Base-by-base conservation (phyloP, 2,797 vertebrate species). In the Melopsittacus undulatus region DNA sequence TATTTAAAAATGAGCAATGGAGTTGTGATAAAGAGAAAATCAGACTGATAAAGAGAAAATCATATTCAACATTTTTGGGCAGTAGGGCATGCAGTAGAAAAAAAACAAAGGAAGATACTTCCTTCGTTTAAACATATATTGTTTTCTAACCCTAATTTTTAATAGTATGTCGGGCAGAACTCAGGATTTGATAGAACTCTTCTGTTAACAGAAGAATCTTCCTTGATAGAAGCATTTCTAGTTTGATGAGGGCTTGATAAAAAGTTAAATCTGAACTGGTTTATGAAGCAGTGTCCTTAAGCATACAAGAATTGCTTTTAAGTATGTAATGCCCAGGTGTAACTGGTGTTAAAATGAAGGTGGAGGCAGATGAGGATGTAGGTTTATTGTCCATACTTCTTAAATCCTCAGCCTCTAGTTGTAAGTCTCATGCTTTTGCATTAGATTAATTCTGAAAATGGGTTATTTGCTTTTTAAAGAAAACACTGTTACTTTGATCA, bases 51-150 rank as follows among this genome's bases (percentile, higher is more conserved):
- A 59, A 56, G 43, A 61, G 22, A 84, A 84, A 40, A 46, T 64
- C 3, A 56, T 18, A 8, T 70, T 63, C 73, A 43, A 22, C 0
- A 0, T 14, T 48, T 73, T 67, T 22, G 11, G 17, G 5, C 24
- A 29, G 2, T 51, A 57, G 19, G 15, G 4, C 26, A 62, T 62
- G 29, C 42, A n/a, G 11, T 54, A 73, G 38, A 22, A 79, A 67
- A 79, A 67, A 88, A 87, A 72, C 29, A 49, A 69, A 43, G 22
- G 3, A 62, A 70, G 5, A 7, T 24, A 46, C 2, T 70, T 79
- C 18, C 30, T 83, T 51, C 59, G 19, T 77, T 77, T 69, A 74
- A 87, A 40, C 5, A 9, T 36, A 62, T 54, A 7, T 87, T 83
- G 9, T 36, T 84, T 90, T 87, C 62, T 77, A 61, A 48, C 9